These are phyloP conservation scores for Lipophrys pholis DNA, from an alignment of 2,113 vertebrate species.

Conservation along the genomic window DNA sequence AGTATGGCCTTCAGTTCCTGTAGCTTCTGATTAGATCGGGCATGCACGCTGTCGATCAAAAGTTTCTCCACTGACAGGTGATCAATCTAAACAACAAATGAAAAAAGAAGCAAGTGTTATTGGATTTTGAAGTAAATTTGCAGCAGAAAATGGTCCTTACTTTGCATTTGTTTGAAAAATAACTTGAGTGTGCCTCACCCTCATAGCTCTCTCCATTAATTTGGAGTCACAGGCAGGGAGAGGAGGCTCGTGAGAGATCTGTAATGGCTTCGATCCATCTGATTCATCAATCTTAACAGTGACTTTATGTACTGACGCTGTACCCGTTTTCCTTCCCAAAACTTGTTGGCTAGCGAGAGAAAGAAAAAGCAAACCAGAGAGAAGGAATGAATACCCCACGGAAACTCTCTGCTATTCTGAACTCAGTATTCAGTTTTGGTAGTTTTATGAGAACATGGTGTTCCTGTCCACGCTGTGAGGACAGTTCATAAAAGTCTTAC, in stretches of 20 bases:
- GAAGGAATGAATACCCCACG: background rate
- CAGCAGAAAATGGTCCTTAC: too few relatives aligned
- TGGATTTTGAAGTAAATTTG: background rate
- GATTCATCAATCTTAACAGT: conserved; percentile 96
- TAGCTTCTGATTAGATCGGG: conserved; percentile 96
- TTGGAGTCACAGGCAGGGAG: conserved; percentile 95
- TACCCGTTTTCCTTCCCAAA: conserved; percentile 95
- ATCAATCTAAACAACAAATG: conserved; percentile 86
- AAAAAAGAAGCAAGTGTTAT: background rate
- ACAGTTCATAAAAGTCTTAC: conserved; percentile 82
- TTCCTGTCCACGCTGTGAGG: background rate
- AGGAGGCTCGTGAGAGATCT: conserved; percentile 97
- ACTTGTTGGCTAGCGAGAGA: conserved; percentile 91
- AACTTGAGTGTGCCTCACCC: conserved; percentile 73
- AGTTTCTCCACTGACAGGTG: conserved; percentile 98
- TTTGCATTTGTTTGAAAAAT: background rate
- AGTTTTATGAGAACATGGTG: background rate
- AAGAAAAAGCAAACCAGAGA: background rate
- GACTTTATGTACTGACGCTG: conserved; percentile 95
- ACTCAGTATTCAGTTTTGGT: background rate
- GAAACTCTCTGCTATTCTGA: background rate
- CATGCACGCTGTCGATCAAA: conserved; percentile 97
- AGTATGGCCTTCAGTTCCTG: conserved; percentile 97
- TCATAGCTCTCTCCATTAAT: conserved; percentile 97
- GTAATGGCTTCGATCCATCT: conserved; percentile 96